Conservation (phyloP, 2,113 vertebrate genomes). For the Ophiodon elongatus region DNA sequence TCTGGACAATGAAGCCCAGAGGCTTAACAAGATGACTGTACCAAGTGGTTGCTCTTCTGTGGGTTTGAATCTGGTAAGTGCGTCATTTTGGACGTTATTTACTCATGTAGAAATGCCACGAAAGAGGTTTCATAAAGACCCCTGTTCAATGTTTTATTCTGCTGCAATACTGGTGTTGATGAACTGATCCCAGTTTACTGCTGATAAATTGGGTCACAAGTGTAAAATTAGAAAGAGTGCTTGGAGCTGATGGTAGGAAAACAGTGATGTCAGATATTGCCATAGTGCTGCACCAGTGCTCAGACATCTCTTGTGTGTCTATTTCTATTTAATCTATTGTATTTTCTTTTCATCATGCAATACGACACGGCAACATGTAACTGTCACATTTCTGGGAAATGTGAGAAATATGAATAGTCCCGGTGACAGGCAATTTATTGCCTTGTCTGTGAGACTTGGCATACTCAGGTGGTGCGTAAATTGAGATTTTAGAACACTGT, state of each 20-base stretch:
- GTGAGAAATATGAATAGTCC: conserved; percentile 22
- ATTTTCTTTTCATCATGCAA: conserved; percentile 9
- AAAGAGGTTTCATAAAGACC: not conserved
- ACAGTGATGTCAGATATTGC: not conserved
- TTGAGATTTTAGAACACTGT: not conserved
- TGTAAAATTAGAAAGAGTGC: not conserved
- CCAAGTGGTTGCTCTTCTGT: conserved; percentile 19
- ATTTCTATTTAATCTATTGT: not conserved
- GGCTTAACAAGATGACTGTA: conserved; percentile 42
- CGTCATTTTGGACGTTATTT: conserved; percentile 31
- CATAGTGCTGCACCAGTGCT: not conserved
- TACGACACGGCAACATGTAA: conserved; percentile 10
- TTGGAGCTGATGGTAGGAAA: not conserved
- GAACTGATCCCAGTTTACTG: not conserved
- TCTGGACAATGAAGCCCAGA: conserved; percentile 38
- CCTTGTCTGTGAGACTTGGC: conserved; percentile 3
- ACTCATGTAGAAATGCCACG: not conserved
- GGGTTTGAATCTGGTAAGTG: conserved; percentile 16
- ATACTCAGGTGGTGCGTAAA: conserved; percentile 7
- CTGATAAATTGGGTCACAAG: not conserved
- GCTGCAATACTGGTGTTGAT: not conserved
- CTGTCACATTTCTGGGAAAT: conserved; percentile 1
- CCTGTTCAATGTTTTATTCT: conserved; percentile 12
- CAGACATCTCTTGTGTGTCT: not conserved
- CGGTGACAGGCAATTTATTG: conserved; percentile 5